Percentiles rank a stretch among this genome's conserved stretches.
Evolutionary conservation across 1,140 invertebrate genomes (phyloP).

Genomic region (Ooceraea biroi): DNA sequence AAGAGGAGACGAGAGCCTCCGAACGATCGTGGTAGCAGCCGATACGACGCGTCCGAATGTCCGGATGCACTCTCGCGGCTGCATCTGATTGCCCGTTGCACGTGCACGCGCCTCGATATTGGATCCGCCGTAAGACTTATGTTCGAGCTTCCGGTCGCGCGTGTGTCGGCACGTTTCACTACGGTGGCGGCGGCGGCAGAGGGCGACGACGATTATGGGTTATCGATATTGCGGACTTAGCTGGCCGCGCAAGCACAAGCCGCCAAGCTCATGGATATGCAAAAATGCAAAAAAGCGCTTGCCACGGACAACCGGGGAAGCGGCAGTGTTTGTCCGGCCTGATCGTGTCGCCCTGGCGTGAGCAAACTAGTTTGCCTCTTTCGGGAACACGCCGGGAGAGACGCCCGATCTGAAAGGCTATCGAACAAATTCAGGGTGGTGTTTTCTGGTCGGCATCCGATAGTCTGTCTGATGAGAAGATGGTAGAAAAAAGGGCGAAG

Average conservation of each 20-base stretch:
- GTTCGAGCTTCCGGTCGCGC: slow-evolving; percentile 60
- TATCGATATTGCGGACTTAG: slow-evolving; percentile 69
- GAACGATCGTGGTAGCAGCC: slow-evolving; percentile 9
- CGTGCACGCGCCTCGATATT: slow-evolving; percentile 57
- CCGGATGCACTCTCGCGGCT: slow-evolving; percentile 50
- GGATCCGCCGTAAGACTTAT: slow-evolving; percentile 69
- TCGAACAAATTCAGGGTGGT: slow-evolving; percentile 51
- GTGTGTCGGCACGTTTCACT: slow-evolving; percentile 36
- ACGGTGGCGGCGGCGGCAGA: slow-evolving; percentile 10
- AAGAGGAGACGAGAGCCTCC: not conserved
- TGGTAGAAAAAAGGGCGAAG: slow-evolving; percentile 7
- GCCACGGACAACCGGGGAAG: slow-evolving; percentile 28
- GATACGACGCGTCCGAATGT: slow-evolving; percentile 42
- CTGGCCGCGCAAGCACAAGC: slow-evolving; percentile 14
- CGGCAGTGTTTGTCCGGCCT: slow-evolving; percentile 32
- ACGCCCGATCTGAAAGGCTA: slow-evolving; percentile 21
- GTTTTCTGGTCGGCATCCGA: slow-evolving; percentile 47
- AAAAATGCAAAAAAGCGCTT: slow-evolving; percentile 61
- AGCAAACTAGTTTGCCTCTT: slow-evolving; percentile 58
- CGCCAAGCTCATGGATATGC: slow-evolving; percentile 62
- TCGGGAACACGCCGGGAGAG: slow-evolving; percentile 41
- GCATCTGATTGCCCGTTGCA: slow-evolving; percentile 66
- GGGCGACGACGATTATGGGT: slow-evolving; percentile 67
- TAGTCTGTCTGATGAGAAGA: slow-evolving; percentile 27
- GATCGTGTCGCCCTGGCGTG: slow-evolving; percentile 50